Base-by-base conservation (phyloP, 2,113 vertebrate species). In the Paedocypris sp. region DNA sequence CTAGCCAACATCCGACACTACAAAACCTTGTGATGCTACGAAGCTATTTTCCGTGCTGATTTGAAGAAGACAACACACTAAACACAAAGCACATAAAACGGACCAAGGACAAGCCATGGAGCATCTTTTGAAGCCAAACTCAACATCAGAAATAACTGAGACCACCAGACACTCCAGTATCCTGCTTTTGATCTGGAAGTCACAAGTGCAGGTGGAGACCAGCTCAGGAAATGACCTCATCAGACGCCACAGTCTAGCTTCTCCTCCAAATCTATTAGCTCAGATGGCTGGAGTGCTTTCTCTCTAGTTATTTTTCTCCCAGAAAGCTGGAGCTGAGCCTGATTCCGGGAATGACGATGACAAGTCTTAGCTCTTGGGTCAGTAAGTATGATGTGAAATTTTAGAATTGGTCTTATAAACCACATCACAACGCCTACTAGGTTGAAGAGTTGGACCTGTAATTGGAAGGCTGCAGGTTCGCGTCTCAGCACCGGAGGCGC, bases 171-270 rank as follows among this genome's bases (percentile, higher is more conserved):
- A 26, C 35, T 23, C 10, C 11, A 8, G 41, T 39, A 19, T 7
- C 5, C 9, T 45, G 35, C 11, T 23, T 69, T 59, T 60, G 33
- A 65, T 42, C 41, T 25, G 41, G 48, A 59, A 23, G 11, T 51
- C 29, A 41, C 41, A 33, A 53, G 19, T 22, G 25, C 11, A 8
- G 33, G 10, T 25, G 2, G 15, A 9, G 48, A 19, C 60, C 8
- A 11, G 18, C 42, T 23, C 5, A n/a, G n/a, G 2, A 5, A 3
- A 13, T 16, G 31, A 58, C 36, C 45, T 50, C 36, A 35, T 42
- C 35, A 32, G 16, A 10, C 15, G 3, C 15, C 22, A 10, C 8
- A 42, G 10, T 33, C 65, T 18, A 28, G 32, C 8, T 31, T 43
- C 35, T 58, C 23, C 28, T 22, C 10, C 15, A 57, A 13, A 12